phyloP scores from a whole-genome alignment of 1,140 invertebrate genomes.

The Hylaeus volcanicus region DNA sequence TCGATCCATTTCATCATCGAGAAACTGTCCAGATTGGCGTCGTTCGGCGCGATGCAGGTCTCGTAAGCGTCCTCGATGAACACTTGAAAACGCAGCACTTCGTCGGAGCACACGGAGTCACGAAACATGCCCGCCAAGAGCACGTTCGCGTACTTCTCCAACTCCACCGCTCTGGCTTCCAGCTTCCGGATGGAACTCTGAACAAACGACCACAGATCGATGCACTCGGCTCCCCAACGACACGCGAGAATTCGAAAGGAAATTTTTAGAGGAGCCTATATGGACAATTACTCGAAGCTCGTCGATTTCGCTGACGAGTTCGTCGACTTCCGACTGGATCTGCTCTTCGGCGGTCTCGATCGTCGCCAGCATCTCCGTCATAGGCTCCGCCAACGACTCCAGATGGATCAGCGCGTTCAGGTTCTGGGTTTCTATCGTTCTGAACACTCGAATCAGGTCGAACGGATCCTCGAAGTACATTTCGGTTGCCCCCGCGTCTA shows the following conservation, averaged over 20 bases:
- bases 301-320: conserved; percentile 70
- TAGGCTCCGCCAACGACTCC: conserved; percentile 82
- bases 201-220: neutral
- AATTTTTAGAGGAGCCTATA: neutral
- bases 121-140: conserved; percentile 79
- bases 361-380: conserved; percentile 80
- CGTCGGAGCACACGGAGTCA: conserved; percentile 81
- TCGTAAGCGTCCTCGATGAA: conserved; percentile 86
- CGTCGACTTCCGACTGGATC: conserved; percentile 72
- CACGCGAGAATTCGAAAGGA: too few species aligned
- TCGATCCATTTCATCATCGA: conserved; percentile 84
- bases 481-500: conserved; percentile 74
- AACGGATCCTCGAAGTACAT: conserved; percentile 83
- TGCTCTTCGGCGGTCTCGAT: conserved; percentile 73
- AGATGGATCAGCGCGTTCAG: conserved; percentile 84
- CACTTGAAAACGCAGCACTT: conserved; percentile 82
- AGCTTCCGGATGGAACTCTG: conserved; percentile 71
- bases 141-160: conserved; percentile 77
- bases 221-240: neutral
- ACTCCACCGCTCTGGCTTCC: conserved; percentile 74
- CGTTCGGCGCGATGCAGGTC: conserved; percentile 82
- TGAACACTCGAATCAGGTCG: conserved; percentile 82
- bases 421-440: conserved; percentile 84
- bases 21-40: conserved; percentile 80
- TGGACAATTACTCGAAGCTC: conserved; percentile 68